A percentile compares a stretch with the other conserved stretches of the same genome.
Evolutionary conservation across 2,888 invertebrate species (phyloP).

Genomic region (Cephus nigrinus): DNA sequence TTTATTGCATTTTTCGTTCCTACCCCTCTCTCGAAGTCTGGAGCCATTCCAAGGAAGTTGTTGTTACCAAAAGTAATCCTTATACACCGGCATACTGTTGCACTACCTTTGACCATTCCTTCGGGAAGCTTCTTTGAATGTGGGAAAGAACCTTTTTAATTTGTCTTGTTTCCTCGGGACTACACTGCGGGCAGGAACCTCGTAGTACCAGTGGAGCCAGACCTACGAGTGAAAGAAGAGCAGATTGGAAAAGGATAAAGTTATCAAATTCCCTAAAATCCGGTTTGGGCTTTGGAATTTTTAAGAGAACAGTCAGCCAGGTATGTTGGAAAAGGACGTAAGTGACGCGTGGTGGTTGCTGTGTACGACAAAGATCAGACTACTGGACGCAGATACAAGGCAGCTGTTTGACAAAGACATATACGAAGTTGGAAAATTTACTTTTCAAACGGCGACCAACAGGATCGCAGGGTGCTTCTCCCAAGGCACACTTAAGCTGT

Average conservation of each 20-base stretch:
- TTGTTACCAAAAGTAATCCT: slow-evolving; percentile 7
- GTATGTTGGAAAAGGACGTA: neutral
- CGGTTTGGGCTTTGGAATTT: neutral
- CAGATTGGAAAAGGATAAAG: neutral
- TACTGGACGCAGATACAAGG: neutral
- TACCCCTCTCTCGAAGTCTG: neutral
- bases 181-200: slow-evolving; percentile 79
- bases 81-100: slow-evolving; percentile 73
- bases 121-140: slow-evolving; percentile 80
- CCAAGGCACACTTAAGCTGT: slow-evolving; percentile 79
- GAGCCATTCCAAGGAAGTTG: neutral
- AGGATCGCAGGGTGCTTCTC: slow-evolving; percentile 80
- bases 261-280: neutral
- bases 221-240: slow-evolving; percentile 68
- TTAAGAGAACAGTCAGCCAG: neutral
- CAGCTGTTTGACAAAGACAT: neutral
- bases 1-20: neutral
- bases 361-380: neutral
- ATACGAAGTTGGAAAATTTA: slow-evolving; percentile 61
- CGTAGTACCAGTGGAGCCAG: slow-evolving; percentile 80
- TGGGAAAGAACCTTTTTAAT: slow-evolving; percentile 80
- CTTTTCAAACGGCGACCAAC: slow-evolving; percentile 80
- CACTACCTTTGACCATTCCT: slow-evolving; percentile 81
- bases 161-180: slow-evolving; percentile 76
- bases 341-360: too few species aligned